phyloP scores from a whole-genome alignment of 1,140 invertebrate genomes.

The Cherax quadricarinatus region DNA sequence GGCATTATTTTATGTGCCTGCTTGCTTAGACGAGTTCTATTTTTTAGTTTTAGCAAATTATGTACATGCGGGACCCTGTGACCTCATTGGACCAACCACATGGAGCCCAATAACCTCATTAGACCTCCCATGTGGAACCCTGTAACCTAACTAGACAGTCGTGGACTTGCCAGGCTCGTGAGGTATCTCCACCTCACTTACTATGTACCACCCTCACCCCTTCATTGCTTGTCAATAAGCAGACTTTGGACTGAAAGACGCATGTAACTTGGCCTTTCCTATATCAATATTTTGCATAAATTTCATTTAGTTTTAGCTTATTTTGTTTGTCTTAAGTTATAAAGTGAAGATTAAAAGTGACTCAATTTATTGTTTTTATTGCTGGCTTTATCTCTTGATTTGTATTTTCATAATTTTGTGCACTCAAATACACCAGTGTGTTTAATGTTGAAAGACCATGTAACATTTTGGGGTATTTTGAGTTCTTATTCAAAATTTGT shows the following conservation, averaged over 20 bases:
- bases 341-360: background rate
- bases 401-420: background rate
- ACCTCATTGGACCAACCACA: constrained; percentile 25
- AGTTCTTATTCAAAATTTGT: background rate
- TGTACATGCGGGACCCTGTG: constrained; percentile 50
- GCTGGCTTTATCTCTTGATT: background rate
- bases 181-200: background rate
- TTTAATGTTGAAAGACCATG: constrained; percentile 33
- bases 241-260: background rate
- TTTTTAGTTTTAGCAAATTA: constrained; percentile 47
- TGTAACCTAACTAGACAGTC: too few species aligned
- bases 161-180: too few species aligned
- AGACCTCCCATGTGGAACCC: background rate
- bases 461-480: constrained; percentile 2
- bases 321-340: background rate
- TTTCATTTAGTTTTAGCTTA: background rate
- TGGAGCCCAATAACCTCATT: too few species aligned
- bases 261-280: background rate
- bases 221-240: background rate
- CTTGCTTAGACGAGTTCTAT: constrained; percentile 3
- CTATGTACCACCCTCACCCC: background rate
- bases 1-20: background rate
- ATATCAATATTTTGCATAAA: background rate
- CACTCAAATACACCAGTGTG: background rate
- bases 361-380: constrained; percentile 10